Base-by-base conservation (phyloP, 1,140 invertebrate genomes). In the Leptinotarsa lineolata region DNA sequence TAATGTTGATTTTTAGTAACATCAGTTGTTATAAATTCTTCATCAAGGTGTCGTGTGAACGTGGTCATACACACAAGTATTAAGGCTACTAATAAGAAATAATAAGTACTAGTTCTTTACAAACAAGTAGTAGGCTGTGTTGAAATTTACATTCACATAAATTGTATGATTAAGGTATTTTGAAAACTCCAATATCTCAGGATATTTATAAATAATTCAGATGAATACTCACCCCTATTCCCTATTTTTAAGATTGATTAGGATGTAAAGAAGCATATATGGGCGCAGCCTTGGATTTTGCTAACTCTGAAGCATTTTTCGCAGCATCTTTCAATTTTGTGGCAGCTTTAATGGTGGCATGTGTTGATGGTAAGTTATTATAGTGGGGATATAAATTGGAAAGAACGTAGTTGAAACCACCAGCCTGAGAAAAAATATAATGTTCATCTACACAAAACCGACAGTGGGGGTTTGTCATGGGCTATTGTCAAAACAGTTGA, bases 351-450 rank as follows among this genome's bases (percentile, higher is more conserved):
- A 72, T 76, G 73, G 82, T 85, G 83, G 81, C 84, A 71, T 73
- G 78, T 78, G n/a, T 84, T 74, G 80, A 85, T 82, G 86, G 86
- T 78, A 82, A 79, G 74, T 63, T 83, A 80, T 66, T 84, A 79
- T 75, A 84, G 76, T 79, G 78, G 15, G 91, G 91, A 84, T 91
- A 94, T 91, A 94, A 90, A 64, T 87, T 86, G 60, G 88, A 83
- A 2, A 96, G 85, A 1, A 96, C 93, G 80, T 91, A 88, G 83
- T 96, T 94, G 82, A 96, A 96, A 4, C 95, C 95, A 70, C 87
- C 87, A 21, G 89, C 86, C 88, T 88, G 20, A 44, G 73, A 69
- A 59, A 24, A 72, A 39, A 71, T 48, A 21, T 68, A 39, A 13
- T 20, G 11, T 59, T 59, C 8, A 39, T 39, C 30, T 39, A 11